Evolutionary conservation across 2,113 vertebrate genomes (phyloP).

Genomic region (Scartelaos histophorus): DNA sequence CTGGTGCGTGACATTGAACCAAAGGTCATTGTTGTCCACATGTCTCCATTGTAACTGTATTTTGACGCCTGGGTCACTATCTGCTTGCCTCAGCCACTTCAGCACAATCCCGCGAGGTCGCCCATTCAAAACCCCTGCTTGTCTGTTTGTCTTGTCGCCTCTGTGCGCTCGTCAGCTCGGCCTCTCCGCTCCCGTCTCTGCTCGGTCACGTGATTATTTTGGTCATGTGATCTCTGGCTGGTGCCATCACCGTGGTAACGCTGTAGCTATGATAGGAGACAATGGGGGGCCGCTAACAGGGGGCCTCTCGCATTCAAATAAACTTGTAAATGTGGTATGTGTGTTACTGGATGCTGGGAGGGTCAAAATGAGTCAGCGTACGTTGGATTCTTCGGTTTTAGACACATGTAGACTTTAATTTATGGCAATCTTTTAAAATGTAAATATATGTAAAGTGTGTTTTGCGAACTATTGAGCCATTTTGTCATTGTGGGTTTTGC

Average conservation of each 20-base stretch:
- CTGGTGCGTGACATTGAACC: slow-evolving; percentile 18
- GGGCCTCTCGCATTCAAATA: slow-evolving; percentile 1
- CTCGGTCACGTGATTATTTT: slow-evolving; percentile 32
- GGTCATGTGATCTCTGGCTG: slow-evolving; percentile 15
- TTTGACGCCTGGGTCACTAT: slow-evolving; percentile 27
- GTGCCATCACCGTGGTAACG: slow-evolving; percentile 49
- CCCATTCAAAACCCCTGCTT: slow-evolving; percentile 25
- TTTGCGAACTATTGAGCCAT: too few species aligned
- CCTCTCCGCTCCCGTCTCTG: slow-evolving; percentile 13
- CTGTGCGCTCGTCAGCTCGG: slow-evolving; percentile 27
- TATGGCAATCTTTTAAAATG: too few species aligned
- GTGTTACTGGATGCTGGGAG: neutral
- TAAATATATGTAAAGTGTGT: too few species aligned
- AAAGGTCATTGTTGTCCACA: slow-evolving; percentile 12
- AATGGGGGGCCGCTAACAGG: slow-evolving; percentile 28
- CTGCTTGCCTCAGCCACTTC: slow-evolving; percentile 55
- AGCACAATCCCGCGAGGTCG: slow-evolving; percentile 34
- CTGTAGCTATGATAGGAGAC: slow-evolving; percentile 34
- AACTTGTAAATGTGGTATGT: neutral
- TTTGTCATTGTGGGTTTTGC: neutral
- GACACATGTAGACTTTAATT: too few species aligned
- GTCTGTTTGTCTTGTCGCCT: slow-evolving; percentile 47
- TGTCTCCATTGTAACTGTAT: slow-evolving; percentile 6
- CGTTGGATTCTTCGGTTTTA: neutral
- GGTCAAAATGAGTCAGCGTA: neutral